phyloP scores from a whole-genome alignment of 2,888 invertebrate genomes.

The Dynastes grantii region DNA sequence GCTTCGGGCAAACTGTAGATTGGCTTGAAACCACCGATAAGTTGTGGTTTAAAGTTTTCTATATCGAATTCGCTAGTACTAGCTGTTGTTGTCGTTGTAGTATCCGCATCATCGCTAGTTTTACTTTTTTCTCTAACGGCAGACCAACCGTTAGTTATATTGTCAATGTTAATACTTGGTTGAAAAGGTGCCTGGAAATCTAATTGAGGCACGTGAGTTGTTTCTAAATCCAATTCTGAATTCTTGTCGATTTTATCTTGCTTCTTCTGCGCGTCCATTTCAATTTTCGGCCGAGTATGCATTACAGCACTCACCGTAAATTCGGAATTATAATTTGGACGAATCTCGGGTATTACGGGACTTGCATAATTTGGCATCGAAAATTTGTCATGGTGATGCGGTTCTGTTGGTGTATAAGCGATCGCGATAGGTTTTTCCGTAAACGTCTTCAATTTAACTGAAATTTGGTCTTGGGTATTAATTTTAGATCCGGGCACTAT shows the following conservation, averaged over 20 bases:
- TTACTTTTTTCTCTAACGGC: slow-evolving; percentile 70
- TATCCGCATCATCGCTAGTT: slow-evolving; percentile 60
- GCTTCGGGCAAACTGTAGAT: slow-evolving; percentile 73
- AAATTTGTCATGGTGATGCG: slow-evolving; percentile 66
- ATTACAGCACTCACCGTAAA: slow-evolving; percentile 69
- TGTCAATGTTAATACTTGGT: slow-evolving; percentile 77
- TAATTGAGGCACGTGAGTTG: slow-evolving; percentile 68
- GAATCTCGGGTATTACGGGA: slow-evolving; percentile 72
- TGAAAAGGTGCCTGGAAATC: slow-evolving; percentile 81
- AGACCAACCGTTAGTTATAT: slow-evolving; percentile 77
- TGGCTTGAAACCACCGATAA: slow-evolving; percentile 81
- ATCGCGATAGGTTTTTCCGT: slow-evolving; percentile 78
- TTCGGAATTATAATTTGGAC: slow-evolving; percentile 65
- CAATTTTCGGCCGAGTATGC: slow-evolving; percentile 65
- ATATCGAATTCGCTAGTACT: slow-evolving; percentile 75
- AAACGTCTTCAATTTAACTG: slow-evolving; percentile 68
- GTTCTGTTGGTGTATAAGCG: slow-evolving; percentile 77
- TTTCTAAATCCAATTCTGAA: slow-evolving; percentile 55
- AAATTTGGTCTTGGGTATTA: slow-evolving; percentile 63
- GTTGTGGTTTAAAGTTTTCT: slow-evolving; percentile 79
- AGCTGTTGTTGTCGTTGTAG: slow-evolving; percentile 64
- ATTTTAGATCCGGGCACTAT: slow-evolving; percentile 67
- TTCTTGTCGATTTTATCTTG: slow-evolving; percentile 53
- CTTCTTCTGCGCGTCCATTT: slow-evolving; percentile 46
- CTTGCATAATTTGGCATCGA: slow-evolving; percentile 71